Conservation (phyloP, 2,888 invertebrate genomes). For the Tenthredo amoena region DNA sequence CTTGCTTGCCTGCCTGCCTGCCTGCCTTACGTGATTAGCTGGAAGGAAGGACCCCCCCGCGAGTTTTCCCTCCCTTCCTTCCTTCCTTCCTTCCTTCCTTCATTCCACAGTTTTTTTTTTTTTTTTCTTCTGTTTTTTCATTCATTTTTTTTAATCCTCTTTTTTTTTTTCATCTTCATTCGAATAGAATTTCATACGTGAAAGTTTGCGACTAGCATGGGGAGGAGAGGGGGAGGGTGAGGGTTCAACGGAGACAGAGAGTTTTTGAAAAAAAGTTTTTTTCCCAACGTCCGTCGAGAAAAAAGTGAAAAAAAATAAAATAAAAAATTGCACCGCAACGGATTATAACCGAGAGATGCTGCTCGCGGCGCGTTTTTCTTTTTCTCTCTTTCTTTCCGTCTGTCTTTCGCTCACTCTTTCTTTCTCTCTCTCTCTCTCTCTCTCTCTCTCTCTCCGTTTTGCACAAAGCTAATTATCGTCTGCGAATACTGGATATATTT, state of each 20-base stretch:
- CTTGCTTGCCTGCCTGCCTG: neutral
- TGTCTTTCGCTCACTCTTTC: neutral
- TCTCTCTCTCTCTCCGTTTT: neutral
- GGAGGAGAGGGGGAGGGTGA: neutral
- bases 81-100: neutral
- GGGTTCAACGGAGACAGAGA: neutral
- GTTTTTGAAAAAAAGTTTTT: neutral
- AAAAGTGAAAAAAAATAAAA: neutral
- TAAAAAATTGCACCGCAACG: neutral
- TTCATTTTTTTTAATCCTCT: neutral
- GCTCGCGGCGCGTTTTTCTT: neutral
- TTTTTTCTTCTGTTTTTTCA: neutral
- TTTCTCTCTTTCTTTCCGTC: too few species aligned
- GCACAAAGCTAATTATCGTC: slow-evolving; percentile 45
- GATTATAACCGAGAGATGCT: neutral
- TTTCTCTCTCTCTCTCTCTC: neutral
- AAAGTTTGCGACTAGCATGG: neutral
- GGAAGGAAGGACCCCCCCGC: slow-evolving; percentile 7
- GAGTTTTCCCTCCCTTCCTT: neutral
- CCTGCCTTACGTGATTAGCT: slow-evolving; percentile 69
- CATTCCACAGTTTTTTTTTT: neutral
- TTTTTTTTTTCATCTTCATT: neutral
- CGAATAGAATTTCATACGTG: neutral
- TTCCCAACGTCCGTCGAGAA: neutral
- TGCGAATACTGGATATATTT: slow-evolving; percentile 7